Percentiles rank a stretch among this genome's conserved stretches.
Conservation (phyloP, 2,888 invertebrate genomes). For the Drosophila quasianomalipes region DNA sequence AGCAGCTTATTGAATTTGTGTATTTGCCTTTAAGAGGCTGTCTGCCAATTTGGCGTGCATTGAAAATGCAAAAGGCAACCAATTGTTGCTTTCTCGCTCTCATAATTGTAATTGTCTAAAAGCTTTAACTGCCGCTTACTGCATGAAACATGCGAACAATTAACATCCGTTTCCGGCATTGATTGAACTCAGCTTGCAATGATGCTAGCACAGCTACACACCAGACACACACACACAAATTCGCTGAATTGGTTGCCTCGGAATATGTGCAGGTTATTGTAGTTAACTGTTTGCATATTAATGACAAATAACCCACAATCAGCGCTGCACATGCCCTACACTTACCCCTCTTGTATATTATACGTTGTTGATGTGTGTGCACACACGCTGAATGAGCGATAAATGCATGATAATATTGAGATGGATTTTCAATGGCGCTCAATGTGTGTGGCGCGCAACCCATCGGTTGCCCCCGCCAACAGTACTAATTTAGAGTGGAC, state of each 20-base stretch:
- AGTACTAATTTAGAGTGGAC: conserved; percentile 49
- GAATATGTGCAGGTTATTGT: conserved; percentile 44
- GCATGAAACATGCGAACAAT: conserved; percentile 68
- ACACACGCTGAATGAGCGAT: conserved; percentile 54
- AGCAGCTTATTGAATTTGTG: conserved; percentile 52
- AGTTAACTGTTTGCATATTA: conserved; percentile 76
- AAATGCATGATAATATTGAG: conserved; percentile 70
- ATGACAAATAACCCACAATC: conserved; percentile 71
- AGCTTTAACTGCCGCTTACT: conserved; percentile 42
- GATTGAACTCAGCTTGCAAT: conserved; percentile 61
- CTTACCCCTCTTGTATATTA: not conserved
- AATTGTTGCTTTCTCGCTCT: conserved; percentile 3
- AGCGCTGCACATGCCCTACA: conserved; percentile 25
- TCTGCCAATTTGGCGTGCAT: conserved; percentile 16
- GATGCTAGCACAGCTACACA: conserved; percentile 38
- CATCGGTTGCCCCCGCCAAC: not conserved
- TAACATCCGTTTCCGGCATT: conserved; percentile 78
- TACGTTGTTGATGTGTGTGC: conserved; percentile 24
- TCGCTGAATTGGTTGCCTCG: not conserved
- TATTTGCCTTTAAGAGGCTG: conserved; percentile 30
- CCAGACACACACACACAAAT: conserved; percentile 14
- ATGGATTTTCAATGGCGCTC: conserved; percentile 39
- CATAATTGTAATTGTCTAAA: conserved; percentile 47
- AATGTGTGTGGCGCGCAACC: not conserved
- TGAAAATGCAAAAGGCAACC: conserved; percentile 10